Conservation (phyloP, 2,113 vertebrate species). For the Indicator indicator region DNA sequence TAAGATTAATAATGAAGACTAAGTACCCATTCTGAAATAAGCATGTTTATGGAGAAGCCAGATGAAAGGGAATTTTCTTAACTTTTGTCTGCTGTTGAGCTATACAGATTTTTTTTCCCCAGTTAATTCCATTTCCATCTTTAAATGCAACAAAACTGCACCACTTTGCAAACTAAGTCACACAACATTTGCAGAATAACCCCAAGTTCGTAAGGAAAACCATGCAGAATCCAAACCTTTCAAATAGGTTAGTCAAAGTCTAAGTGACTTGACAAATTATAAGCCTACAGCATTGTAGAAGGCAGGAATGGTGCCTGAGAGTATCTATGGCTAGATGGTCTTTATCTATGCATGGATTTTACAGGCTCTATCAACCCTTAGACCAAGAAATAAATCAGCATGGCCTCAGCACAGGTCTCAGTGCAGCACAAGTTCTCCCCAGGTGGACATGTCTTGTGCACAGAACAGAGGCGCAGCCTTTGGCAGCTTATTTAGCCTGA, state of each 20-base stretch:
- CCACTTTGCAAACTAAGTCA: not conserved
- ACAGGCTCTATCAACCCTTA: not conserved
- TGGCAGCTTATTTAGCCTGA: not conserved
- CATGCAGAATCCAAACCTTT: not conserved
- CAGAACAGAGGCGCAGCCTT: rapidly evolving
- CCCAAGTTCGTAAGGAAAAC: not conserved
- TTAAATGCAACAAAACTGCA: not conserved
- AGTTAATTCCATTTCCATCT: not conserved
- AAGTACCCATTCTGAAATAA: not conserved
- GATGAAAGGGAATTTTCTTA: not conserved
- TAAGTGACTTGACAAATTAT: not conserved
- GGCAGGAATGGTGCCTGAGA: not conserved
- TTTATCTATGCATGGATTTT: not conserved
- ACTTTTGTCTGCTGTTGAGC: not conserved
- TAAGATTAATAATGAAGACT: not conserved
- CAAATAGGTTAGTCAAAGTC: not conserved
- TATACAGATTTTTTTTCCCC: not conserved
- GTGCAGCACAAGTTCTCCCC: not conserved
- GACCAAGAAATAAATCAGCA: not conserved
- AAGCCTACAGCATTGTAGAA: not conserved
- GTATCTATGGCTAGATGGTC: not conserved
- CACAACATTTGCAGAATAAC: not conserved
- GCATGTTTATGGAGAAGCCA: not conserved
- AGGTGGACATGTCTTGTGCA: not conserved
- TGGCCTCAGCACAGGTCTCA: not conserved